Conservation (phyloP, 2,888 invertebrate species). For the Criorhina ranunculi region DNA sequence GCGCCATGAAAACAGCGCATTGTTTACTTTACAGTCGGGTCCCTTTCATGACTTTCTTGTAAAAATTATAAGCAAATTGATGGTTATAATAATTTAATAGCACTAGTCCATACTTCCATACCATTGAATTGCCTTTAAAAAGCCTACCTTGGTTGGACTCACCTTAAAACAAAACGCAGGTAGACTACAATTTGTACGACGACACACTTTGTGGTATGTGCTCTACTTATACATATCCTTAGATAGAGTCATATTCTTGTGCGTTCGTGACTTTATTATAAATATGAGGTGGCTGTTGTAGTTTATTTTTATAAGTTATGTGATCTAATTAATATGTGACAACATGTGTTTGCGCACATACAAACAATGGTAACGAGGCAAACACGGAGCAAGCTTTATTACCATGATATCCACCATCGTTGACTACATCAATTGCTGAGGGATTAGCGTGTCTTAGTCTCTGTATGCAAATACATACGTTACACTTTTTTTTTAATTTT, state of each 20-base stretch:
- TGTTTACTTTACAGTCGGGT: too few relatives aligned
- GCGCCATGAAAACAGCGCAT: too few relatives aligned
- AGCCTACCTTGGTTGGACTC: neutral
- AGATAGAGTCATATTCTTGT: constrained; percentile 48
- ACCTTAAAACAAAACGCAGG: constrained; percentile 7
- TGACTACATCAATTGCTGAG: constrained; percentile 65
- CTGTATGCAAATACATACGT: neutral
- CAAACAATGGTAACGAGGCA: constrained; percentile 34
- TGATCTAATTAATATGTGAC: constrained; percentile 70
- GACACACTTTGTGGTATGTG: neutral
- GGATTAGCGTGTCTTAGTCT: constrained; percentile 68
- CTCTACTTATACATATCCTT: constrained; percentile 5
- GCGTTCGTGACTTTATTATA: constrained; percentile 60
- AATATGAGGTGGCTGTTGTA: constrained; percentile 41
- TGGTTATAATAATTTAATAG: constrained; percentile 6
- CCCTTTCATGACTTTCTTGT: too few relatives aligned
- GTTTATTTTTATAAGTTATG: constrained; percentile 52
- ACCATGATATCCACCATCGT: constrained; percentile 49
- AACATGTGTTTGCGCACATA: constrained; percentile 68
- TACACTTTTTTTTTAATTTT: constrained; percentile 33
- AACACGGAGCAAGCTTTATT: constrained; percentile 48
- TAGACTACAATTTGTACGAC: constrained; percentile 4
- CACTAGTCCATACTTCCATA: neutral
- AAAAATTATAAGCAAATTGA: neutral
- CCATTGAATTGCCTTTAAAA: too few relatives aligned